A percentile compares a stretch with the other conserved stretches of the same genome.
phyloP scores from a whole-genome alignment of 2,888 invertebrate species.

The Catocala sponsa region DNA sequence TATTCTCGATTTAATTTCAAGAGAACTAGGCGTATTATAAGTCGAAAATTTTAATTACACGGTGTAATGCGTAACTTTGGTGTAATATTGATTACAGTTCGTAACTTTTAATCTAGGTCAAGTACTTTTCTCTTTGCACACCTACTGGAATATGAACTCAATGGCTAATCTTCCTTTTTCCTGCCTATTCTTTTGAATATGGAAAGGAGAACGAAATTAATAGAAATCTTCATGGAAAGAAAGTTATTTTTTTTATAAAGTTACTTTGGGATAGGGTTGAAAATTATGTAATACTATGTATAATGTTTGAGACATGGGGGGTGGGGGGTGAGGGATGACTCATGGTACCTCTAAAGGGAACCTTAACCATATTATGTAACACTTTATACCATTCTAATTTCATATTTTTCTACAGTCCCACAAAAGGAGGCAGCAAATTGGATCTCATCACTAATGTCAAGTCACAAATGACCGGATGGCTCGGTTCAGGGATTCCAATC shows the following conservation, averaged over 20 bases:
- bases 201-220: no score
- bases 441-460: conserved; percentile 96
- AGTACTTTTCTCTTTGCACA: conserved; percentile 30
- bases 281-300: background rate
- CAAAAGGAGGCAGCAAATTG: conserved; percentile 91
- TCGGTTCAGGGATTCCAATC: conserved; percentile 92
- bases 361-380: conserved; percentile 4
- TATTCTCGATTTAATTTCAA: background rate
- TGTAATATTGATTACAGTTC: conserved; percentile 42
- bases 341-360: background rate
- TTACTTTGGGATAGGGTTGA: background rate
- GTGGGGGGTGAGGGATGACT: no score
- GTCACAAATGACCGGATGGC: conserved; percentile 95
- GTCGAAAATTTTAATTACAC: conserved; percentile 4
- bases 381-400: conserved; percentile 9
- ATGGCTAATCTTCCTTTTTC: background rate
- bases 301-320: background rate
- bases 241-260: background rate
- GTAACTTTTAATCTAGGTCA: conserved; percentile 42
- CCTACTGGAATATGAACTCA: conserved; percentile 16
- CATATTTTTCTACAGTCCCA: conserved; percentile 87
- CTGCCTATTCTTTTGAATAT: background rate
- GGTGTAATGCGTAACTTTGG: conserved; percentile 6
- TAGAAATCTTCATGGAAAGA: background rate
- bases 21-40: background rate